A percentile compares a stretch with the other conserved stretches of the same genome.
phyloP scores from a whole-genome alignment of 2,797 vertebrate species.

The Arnoldichthys spilopterus region DNA sequence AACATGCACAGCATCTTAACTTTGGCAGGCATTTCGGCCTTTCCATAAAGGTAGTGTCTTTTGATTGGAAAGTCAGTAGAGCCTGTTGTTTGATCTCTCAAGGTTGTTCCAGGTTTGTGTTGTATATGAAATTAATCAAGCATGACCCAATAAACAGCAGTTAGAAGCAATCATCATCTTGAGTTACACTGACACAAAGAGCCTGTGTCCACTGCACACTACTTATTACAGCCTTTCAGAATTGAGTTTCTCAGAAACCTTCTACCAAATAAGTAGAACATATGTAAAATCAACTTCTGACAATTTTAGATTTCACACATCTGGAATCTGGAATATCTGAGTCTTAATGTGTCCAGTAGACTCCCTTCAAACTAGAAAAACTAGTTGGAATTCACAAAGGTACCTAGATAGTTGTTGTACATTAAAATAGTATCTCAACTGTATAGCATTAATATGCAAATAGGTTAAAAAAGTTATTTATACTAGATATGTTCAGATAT shows the following conservation, averaged over 20 bases:
- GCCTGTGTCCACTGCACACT: not conserved
- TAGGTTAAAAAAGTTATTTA: not conserved
- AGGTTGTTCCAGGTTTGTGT: not conserved
- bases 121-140: not conserved
- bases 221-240: no score
- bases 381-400: no score
- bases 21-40: not conserved
- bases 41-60: not conserved
- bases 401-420: no score
- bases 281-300: no score
- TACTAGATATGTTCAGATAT: not conserved
- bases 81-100: not conserved
- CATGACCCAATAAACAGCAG: not conserved
- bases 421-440: not conserved
- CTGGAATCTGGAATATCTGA: no score
- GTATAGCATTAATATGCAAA: not conserved
- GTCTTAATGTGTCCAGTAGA: no score
- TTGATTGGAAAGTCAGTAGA: not conserved
- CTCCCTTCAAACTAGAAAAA: no score
- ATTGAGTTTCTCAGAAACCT: no score
- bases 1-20: no score
- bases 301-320: no score
- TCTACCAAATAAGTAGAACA: no score
- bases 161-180: not conserved
- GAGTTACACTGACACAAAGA: not conserved